Percentiles rank a stretch among this genome's conserved stretches.
phyloP scores from a whole-genome alignment of 37 sponge, comb jelly and placozoan genomes.

The Axinella damicornis region DNA sequence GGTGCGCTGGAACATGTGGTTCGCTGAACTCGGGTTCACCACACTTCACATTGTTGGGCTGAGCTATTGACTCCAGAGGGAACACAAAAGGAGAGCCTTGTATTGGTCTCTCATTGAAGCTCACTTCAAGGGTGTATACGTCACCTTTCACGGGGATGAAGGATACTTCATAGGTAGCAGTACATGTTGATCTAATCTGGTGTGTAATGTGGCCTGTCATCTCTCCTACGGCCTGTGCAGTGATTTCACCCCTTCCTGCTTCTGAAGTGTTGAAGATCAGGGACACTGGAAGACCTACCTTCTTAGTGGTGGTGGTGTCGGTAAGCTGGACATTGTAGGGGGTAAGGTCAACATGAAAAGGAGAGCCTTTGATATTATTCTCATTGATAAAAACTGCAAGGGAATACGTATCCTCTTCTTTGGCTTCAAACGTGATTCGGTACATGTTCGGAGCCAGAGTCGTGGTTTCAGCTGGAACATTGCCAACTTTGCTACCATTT shows the following conservation, averaged over 20 bases:
- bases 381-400: conserved; percentile 45
- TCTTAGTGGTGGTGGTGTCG: conserved; percentile 25
- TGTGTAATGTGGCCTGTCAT: conserved; percentile 30
- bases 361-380: conserved; percentile 61
- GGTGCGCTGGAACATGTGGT: conserved; percentile 4
- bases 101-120: conserved; percentile 28
- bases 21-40: conserved; percentile 1
- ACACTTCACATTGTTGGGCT: conserved; percentile 43
- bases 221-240: conserved; percentile 23
- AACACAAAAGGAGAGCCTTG: conserved; percentile 66
- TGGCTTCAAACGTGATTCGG: conserved; percentile 30
- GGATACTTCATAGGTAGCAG: conserved; percentile 24
- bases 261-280: conserved; percentile 30
- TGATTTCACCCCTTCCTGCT: conserved; percentile 47
- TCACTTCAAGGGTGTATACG: conserved; percentile 42
- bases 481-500: conserved; percentile 23
- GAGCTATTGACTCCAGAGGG: conserved; percentile 30
- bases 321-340: conserved; percentile 2
- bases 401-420: conserved; percentile 46
- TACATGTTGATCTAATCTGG: neutral
- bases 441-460: neutral
- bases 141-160: conserved; percentile 43
- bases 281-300: conserved; percentile 39
- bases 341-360: conserved; percentile 39
- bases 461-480: conserved; percentile 18